Evolutionary conservation across 2,797 vertebrate genomes (phyloP).

Genomic region (Choloepus didactylus): DNA sequence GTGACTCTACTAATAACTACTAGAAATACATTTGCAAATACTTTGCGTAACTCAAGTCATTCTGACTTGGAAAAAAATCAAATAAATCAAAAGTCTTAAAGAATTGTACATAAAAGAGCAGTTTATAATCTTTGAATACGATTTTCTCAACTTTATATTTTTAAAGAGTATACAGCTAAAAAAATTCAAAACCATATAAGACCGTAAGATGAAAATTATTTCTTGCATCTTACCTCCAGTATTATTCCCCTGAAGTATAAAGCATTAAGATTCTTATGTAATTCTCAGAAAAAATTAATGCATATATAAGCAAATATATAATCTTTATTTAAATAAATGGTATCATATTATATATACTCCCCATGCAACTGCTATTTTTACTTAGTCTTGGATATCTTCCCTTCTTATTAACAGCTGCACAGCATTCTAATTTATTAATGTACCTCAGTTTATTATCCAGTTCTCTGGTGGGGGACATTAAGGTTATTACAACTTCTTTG

Average conservation of each 20-base stretch:
- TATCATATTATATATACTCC: slow-evolving; percentile 64
- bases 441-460: neutral
- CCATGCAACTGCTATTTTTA: slow-evolving; percentile 62
- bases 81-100: slow-evolving; percentile 24
- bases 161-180: slow-evolving; percentile 45
- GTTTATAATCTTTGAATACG: slow-evolving; percentile 47
- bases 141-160: slow-evolving; percentile 60
- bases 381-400: slow-evolving; percentile 10
- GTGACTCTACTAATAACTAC: slow-evolving; percentile 17
- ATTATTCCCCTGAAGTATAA: slow-evolving; percentile 1
- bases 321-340: slow-evolving; percentile 81
- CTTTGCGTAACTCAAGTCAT: slow-evolving; percentile 51
- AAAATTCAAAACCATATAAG: slow-evolving; percentile 31
- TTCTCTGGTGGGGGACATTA: neutral
- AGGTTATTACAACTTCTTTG: neutral
- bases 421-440: slow-evolving; percentile 28
- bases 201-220: slow-evolving; percentile 53
- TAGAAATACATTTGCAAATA: slow-evolving; percentile 61
- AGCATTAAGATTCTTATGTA: slow-evolving; percentile 72
- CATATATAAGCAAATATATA: slow-evolving; percentile 75
- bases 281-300: slow-evolving; percentile 73
- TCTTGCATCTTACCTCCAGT: slow-evolving; percentile 25
- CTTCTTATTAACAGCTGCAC: neutral
- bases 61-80: slow-evolving; percentile 65
- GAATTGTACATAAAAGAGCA: slow-evolving; percentile 56